Evolutionary conservation across 2,113 vertebrate genomes (phyloP).

Genomic region (Halichoeres trimaculatus): DNA sequence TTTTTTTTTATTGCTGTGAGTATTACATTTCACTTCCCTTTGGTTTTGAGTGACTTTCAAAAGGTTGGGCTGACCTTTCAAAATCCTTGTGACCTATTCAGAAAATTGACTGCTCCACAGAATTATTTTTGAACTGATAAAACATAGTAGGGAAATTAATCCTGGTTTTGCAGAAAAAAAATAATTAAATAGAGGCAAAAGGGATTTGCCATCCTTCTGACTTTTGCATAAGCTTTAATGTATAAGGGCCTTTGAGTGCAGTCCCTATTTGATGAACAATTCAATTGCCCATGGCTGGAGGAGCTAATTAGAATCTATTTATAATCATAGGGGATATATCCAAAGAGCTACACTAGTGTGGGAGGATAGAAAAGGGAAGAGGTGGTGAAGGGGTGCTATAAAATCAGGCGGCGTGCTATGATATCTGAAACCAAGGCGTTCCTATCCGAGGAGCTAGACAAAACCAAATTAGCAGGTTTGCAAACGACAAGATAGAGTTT

Average conservation of each 20-base stretch:
- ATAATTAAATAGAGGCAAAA: constrained; percentile 46
- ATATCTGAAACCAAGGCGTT: constrained; percentile 51
- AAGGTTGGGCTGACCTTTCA: constrained; percentile 35
- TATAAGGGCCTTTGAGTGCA: constrained; percentile 59
- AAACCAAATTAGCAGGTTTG: constrained; percentile 51
- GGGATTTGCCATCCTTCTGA: constrained; percentile 67
- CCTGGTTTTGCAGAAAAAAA: constrained; percentile 26
- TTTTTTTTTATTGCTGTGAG: not conserved
- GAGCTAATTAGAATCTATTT: constrained; percentile 83
- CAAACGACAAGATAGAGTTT: constrained; percentile 6
- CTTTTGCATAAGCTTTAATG: constrained; percentile 63
- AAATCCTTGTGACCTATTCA: constrained; percentile 19
- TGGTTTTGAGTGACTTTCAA: constrained; percentile 23
- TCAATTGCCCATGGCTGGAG: constrained; percentile 75
- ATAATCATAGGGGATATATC: constrained; percentile 78
- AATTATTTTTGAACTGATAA: constrained; percentile 60
- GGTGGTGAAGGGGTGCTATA: constrained; percentile 4
- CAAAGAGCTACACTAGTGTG: constrained; percentile 53
- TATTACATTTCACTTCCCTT: not conserved
- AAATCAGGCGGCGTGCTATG: constrained; percentile 42
- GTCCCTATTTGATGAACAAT: constrained; percentile 74
- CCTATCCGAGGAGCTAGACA: constrained; percentile 30
- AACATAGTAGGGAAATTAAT: constrained; percentile 51
- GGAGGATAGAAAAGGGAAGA: constrained; percentile 32
- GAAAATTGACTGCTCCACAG: constrained; percentile 40